Evolutionary conservation across 2,797 vertebrate genomes (phyloP), one percentile per base, ranked within the genome.

Genomic region (Bradypus variegatus): DNA sequence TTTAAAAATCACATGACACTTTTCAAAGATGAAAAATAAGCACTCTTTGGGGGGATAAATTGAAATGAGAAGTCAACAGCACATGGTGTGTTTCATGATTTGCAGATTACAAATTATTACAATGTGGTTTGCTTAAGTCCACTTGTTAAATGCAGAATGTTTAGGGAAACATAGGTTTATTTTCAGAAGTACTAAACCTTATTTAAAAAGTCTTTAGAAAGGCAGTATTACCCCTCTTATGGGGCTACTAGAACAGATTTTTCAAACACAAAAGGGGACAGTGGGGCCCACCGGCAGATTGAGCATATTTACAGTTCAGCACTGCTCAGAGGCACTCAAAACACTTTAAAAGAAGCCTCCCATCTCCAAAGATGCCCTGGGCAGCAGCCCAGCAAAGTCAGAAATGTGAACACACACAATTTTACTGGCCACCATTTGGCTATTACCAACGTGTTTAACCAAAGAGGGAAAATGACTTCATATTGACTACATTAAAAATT

Each of bases 1-100:
- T 90, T 79, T 60, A 70, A 78, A 91, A 64, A 58, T 16, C 65
- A 85, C 33, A 64, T 27, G 27, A 14, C 11, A 81, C 15, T 36
- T 67, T 72, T 33, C 27, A 45, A 86, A 58, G 50, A 89, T 38
- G 25, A 84, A 81, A 86, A 92, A 45, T 18, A 86, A 91, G 41
- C 38, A 88, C 77, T 67, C 79, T 67, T 29, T 21, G 3, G 3
- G 31, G 27, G 55, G 69, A 48, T 12, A 90, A 86, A 89, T 41
- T 60, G 23, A 82, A 91, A 88, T 64, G 33, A 80, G 80, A 86
- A 86, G 67, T 62, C 21, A 73, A 79, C 93, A 90, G 36, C 82
- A 90, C 9, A 50, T 12, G 14, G 25, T 31, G n/a, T n/a, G 8
- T 65, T 82, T 41, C 58, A 50, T 9, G 82, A 91, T 55, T 50